These are phyloP conservation scores for Gambusia affinis DNA, from an alignment of 2,113 vertebrate species.

Conservation along the genomic window DNA sequence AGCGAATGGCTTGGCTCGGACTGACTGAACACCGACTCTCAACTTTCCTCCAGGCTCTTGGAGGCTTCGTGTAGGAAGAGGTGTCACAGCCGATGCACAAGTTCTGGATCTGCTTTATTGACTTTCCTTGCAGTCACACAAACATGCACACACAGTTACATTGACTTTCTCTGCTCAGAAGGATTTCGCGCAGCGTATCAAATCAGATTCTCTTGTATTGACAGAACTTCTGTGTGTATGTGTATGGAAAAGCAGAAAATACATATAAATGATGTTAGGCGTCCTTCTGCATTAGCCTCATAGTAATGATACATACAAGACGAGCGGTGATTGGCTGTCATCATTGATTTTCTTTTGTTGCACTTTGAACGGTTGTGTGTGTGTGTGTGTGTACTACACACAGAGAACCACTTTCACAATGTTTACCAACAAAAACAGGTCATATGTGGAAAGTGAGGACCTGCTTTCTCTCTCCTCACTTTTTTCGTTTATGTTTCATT, in stretches of 20 bases:
- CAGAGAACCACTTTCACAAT: too few relatives aligned
- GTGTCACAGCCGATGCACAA: slow-evolving; percentile 54
- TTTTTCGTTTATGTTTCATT: background rate
- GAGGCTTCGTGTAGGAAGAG: slow-evolving; percentile 29
- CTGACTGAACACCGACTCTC: slow-evolving; percentile 29
- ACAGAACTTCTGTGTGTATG: slow-evolving; percentile 35
- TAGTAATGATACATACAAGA: slow-evolving; percentile 30
- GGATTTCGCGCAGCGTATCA: slow-evolving; percentile 43
- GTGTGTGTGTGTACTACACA: background rate
- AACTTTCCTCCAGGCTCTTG: slow-evolving; percentile 17
- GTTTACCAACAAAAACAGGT: too few relatives aligned
- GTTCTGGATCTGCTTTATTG: slow-evolving; percentile 57
- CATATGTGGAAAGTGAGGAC: background rate
- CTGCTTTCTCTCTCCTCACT: background rate
- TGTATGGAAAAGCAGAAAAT: background rate
- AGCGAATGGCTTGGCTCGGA: slow-evolving; percentile 12
- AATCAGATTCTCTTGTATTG: slow-evolving; percentile 57
- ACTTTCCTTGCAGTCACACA: slow-evolving; percentile 31
- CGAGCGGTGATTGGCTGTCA: slow-evolving; percentile 25
- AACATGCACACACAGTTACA: slow-evolving; percentile 18
- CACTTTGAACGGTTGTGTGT: slow-evolving; percentile 8
- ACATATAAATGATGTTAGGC: slow-evolving; percentile 23
- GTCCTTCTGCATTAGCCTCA: slow-evolving; percentile 42
- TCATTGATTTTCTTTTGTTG: slow-evolving; percentile 32
- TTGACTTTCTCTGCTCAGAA: slow-evolving; percentile 23